A percentile compares a stretch with the other conserved stretches of the same genome.
Evolutionary conservation across 2,888 invertebrate species (phyloP).

Genomic region (Lasioglossum leucozonium): DNA sequence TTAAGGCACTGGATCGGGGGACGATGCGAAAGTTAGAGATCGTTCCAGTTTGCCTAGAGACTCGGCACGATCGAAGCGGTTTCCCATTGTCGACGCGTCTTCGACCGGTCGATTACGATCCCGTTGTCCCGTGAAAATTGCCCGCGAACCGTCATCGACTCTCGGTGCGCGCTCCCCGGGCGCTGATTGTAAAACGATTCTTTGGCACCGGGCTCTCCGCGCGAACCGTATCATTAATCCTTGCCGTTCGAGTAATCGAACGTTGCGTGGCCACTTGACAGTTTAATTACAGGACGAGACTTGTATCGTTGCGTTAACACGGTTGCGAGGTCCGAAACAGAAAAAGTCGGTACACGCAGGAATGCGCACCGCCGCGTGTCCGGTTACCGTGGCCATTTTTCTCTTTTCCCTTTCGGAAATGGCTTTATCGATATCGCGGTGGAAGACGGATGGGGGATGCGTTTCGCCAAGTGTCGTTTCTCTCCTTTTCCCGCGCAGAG

Average conservation of each 20-base stretch:
- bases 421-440: conserved; percentile 1
- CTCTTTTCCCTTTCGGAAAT: conserved; percentile 1
- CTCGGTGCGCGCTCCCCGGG: neutral
- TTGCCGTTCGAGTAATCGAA: conserved; percentile 16
- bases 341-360: neutral
- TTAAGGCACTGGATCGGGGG: too few relatives aligned
- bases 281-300: conserved; percentile 24
- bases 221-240: conserved; percentile 25
- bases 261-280: conserved; percentile 16
- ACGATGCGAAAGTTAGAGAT: too few relatives aligned
- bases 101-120: conserved; percentile 26
- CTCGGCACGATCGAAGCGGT: conserved; percentile 2
- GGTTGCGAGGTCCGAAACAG: neutral
- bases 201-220: conserved; percentile 5
- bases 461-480: conserved; percentile 12
- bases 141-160: neutral
- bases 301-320: neutral
- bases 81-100: conserved; percentile 15
- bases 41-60: conserved; percentile 31
- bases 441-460: neutral
- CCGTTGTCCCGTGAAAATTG: conserved; percentile 13
- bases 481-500: neutral
- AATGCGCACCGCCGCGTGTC: neutral
- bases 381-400: neutral
- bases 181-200: neutral